Evolutionary conservation across 1,140 invertebrate species (phyloP).

Genomic region (Drosophila oshimai): DNA sequence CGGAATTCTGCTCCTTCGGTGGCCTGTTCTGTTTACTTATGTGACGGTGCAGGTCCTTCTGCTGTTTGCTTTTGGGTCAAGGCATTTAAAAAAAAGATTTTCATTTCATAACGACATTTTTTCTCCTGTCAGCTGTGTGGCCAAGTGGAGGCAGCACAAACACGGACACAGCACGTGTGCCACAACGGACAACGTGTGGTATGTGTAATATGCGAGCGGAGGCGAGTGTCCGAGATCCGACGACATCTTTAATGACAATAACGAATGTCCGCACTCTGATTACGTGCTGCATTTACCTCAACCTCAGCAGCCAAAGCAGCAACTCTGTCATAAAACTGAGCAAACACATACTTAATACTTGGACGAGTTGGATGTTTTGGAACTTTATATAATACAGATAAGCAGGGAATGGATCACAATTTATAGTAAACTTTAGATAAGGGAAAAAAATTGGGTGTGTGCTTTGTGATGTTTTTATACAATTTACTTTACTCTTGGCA

Average conservation of each 20-base stretch:
- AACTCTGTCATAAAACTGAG: not conserved
- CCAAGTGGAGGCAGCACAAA: slow-evolving; percentile 20
- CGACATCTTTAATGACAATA: slow-evolving; percentile 42
- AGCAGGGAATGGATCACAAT: not conserved
- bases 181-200: slow-evolving; percentile 42
- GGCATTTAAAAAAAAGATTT: slow-evolving; percentile 63
- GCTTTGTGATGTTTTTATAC: not conserved
- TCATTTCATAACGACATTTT: slow-evolving; percentile 70
- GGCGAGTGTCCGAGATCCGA: slow-evolving; percentile 10
- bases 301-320: not conserved
- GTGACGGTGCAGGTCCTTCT: slow-evolving; percentile 4
- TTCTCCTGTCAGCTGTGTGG: slow-evolving; percentile 21
- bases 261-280: slow-evolving; percentile 40
- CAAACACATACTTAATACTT: slow-evolving; percentile 14
- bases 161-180: slow-evolving; percentile 21
- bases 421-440: not conserved
- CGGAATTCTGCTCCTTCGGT: slow-evolving; percentile 14
- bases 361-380: not conserved
- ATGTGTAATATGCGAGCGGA: slow-evolving; percentile 42
- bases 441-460: not conserved
- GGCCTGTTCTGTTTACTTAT: slow-evolving; percentile 53
- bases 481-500: too few species aligned
- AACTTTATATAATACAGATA: not conserved
- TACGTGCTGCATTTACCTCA: slow-evolving; percentile 24
- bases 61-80: slow-evolving; percentile 71